phyloP scores from a whole-genome alignment of 2,113 vertebrate genomes.

The Tinamus guttatus region DNA sequence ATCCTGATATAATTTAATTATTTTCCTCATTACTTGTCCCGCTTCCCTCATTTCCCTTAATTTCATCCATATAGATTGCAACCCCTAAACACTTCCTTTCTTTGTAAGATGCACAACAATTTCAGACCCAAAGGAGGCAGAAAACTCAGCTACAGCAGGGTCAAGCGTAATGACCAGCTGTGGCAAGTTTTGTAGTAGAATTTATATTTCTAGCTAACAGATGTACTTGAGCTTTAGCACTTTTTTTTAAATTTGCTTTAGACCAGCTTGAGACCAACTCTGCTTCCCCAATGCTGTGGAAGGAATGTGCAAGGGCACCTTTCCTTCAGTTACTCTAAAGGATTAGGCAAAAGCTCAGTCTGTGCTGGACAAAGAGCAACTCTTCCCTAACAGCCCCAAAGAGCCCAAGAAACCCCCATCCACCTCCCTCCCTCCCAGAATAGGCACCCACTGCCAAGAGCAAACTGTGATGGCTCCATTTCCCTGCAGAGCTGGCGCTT shows the following conservation, averaged over 20 bases:
- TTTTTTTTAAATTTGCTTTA: slow-evolving; percentile 1
- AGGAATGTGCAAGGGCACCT: neutral
- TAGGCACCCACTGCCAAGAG: too few relatives aligned
- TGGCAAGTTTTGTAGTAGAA: neutral
- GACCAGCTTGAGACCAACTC: neutral
- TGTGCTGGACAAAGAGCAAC: neutral
- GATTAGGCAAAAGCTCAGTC: neutral
- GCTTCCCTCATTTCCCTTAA: neutral
- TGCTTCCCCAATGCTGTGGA: neutral
- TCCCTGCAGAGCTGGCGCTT: slow-evolving; percentile 28
- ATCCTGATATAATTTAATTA: neutral
- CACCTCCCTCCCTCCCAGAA: neutral
- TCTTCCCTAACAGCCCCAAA: neutral
- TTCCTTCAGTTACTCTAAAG: neutral
- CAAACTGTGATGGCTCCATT: neutral
- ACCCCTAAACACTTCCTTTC: neutral
- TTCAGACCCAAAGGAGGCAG: neutral
- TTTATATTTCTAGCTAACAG: neutral
- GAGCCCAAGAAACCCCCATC: neutral
- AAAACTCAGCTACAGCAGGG: neutral
- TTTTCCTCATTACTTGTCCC: neutral
- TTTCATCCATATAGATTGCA: neutral
- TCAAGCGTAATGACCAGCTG: neutral
- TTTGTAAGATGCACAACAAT: neutral
- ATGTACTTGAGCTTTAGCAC: neutral